phyloP scores from a whole-genome alignment of 2,113 vertebrate species.

The Asarcornis scutulata region DNA sequence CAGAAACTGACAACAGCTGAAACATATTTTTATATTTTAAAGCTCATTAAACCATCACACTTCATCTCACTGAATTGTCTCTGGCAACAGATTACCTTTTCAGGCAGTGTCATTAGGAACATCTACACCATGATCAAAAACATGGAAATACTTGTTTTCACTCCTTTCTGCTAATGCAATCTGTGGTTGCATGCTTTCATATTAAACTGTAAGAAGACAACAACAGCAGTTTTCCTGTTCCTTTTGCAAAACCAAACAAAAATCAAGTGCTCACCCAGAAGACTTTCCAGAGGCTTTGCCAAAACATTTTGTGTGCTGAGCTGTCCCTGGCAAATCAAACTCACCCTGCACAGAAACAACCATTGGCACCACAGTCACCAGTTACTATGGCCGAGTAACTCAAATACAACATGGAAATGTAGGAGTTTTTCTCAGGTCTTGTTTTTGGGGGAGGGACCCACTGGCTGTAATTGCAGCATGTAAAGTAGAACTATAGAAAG shows the following conservation, averaged over 20 bases:
- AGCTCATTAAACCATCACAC: background rate
- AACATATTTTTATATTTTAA: background rate
- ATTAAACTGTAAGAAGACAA: background rate
- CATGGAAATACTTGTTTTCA: background rate
- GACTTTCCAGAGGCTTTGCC: background rate
- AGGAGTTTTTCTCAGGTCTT: background rate
- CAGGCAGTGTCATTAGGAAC: background rate
- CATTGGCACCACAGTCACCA: background rate
- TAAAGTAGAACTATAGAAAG: background rate
- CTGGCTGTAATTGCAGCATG: background rate
- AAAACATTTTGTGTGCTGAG: background rate
- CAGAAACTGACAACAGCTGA: background rate
- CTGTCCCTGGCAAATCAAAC: background rate
- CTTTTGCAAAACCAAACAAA: background rate
- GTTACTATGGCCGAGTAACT: background rate
- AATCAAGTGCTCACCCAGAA: background rate
- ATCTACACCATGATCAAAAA: background rate
- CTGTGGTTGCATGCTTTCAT: background rate
- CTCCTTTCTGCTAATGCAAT: background rate
- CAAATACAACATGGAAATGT: background rate
- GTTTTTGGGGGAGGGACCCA: background rate
- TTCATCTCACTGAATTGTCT: background rate
- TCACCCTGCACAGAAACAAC: accelerated
- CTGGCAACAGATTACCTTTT: background rate
- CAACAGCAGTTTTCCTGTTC: background rate